phyloP scores from a whole-genome alignment of 2,888 invertebrate species.

The Notocelia uddmanniana region DNA sequence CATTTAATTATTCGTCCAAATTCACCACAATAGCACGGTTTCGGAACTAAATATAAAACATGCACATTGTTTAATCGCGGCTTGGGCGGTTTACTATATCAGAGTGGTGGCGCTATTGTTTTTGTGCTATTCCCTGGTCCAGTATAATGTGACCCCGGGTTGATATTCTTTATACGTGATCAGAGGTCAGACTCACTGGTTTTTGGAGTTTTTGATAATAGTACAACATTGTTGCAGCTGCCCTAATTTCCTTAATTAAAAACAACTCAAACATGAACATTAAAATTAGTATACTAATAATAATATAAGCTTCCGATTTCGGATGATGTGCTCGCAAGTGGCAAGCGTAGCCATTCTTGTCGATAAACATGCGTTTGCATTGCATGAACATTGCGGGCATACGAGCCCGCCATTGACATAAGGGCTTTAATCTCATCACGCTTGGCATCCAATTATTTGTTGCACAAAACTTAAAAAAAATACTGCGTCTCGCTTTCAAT shows the following conservation, averaged over 20 bases:
- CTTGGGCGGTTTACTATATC: not conserved
- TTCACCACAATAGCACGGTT: not conserved
- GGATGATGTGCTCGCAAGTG: too few species aligned
- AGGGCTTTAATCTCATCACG: too few species aligned
- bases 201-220: not conserved
- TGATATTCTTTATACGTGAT: too few species aligned
- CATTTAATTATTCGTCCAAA: not conserved
- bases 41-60: not conserved
- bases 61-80: slow-evolving; percentile 7
- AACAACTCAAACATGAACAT: not conserved
- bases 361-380: too few species aligned
- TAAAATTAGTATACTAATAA: not conserved
- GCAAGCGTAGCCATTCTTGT: too few species aligned
- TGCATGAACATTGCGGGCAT: too few species aligned
- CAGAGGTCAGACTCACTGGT: not conserved
- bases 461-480: too few species aligned
- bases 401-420: too few species aligned
- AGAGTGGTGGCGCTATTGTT: not conserved
- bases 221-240: not conserved
- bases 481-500: too few species aligned
- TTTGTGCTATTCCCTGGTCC: not conserved
- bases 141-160: not conserved
- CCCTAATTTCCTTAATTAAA: not conserved
- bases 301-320: too few species aligned
- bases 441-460: too few species aligned